Conservation (phyloP, 2,888 invertebrate genomes). For the Fragum sueziense region DNA sequence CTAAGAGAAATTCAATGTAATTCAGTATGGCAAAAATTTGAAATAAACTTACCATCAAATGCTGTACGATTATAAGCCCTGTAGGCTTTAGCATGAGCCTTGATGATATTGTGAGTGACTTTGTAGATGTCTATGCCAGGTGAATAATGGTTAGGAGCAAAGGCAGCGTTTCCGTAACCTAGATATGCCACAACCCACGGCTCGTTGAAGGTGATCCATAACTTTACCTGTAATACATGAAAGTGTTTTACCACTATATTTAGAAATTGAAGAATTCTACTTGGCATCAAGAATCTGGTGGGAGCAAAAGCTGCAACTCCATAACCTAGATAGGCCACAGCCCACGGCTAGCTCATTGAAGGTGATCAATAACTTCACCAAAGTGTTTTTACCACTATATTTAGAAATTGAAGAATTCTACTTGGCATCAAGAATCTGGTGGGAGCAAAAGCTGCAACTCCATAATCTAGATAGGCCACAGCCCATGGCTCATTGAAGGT, state of each 20-base stretch:
- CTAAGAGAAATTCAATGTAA: too few relatives aligned
- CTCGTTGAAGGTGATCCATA: slow-evolving; percentile 92
- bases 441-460: too few relatives aligned
- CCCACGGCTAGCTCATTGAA: slow-evolving; percentile 89
- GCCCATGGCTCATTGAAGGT: too few relatives aligned
- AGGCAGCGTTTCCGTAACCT: slow-evolving; percentile 70
- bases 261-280: too few relatives aligned
- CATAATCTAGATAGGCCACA: too few relatives aligned
- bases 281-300: too few relatives aligned
- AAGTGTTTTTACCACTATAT: too few relatives aligned
- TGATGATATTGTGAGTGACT: slow-evolving; percentile 86
- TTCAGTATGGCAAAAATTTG: not conserved
- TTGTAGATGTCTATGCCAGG: slow-evolving; percentile 84
- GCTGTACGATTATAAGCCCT: slow-evolving; percentile 78
- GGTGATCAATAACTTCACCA: slow-evolving; percentile 88
- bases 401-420: too few relatives aligned
- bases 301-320: slow-evolving; percentile 71
- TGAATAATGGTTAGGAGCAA: slow-evolving; percentile 70
- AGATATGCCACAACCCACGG: slow-evolving; percentile 83
- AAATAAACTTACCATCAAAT: not conserved
- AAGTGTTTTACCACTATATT: too few relatives aligned
- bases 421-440: too few relatives aligned
- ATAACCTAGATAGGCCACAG: slow-evolving; percentile 71
- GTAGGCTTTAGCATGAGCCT: slow-evolving; percentile 87
- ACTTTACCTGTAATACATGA: slow-evolving; percentile 79